Base-by-base conservation (phyloP, 2,888 invertebrate species). In the Drosophila lacicola region DNA sequence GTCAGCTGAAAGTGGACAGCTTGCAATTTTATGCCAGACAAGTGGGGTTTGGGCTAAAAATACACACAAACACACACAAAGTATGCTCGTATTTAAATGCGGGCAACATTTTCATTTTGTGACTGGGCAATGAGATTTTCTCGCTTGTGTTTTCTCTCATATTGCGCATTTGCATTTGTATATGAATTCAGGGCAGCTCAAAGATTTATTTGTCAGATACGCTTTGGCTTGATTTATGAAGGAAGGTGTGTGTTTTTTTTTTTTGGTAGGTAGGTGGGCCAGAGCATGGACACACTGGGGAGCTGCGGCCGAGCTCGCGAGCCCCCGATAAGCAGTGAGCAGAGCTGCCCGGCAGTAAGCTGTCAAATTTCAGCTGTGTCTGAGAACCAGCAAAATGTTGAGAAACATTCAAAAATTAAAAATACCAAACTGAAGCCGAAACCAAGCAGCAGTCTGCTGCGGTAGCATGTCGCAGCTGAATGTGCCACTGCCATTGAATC, bases 191-290 rank as follows among this genome's bases (percentile, higher is more conserved):
- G 34, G 54, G 60, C 55, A 45, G 58, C 62, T 62, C 45, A 54
- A 64, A 82, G 81, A 81, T 81, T 78, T 82, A 82, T 82, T 78
- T 78, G 80, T 69, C 68, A 68, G 81, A 80, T 82, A 76, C 73
- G 77, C 61, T 64, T 47, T 61, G 73, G 73, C 67, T 73, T 83
- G 86, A 86, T 86, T 86, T 86, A 85, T 80, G 78, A 71, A 70
- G 74, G 66, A n/a, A n/a, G 70, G 51, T 41, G 41, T 6, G 21
- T 11, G 49, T 9, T n/a, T 25, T 34, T 25, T 8, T 29, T 8
- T 17, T 17, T 17, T 17, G 17, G 17, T 17, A 17, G 17, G 17
- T 17, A 17, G 17, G 17, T 17, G 17, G 17, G 17, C 17, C 17
- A 17, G 51, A 13, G 9, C 34, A 25, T 39, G 4, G 25, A 2